These are phyloP conservation scores for Pluvialis apricaria DNA, from an alignment of 2,113 vertebrate genomes.

Conservation along the genomic window DNA sequence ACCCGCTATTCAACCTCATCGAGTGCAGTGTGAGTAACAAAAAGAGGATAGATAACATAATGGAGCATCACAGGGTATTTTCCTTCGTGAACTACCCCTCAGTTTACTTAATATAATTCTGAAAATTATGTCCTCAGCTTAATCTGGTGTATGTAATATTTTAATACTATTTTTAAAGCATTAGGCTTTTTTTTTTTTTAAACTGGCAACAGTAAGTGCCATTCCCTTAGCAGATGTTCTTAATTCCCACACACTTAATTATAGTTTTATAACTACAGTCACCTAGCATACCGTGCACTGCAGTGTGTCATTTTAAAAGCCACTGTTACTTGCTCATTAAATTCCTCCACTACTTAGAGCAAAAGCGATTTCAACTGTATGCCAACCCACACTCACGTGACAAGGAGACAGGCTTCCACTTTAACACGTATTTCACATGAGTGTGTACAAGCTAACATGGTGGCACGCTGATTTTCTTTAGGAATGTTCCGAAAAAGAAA, in stretches of 20 bases:
- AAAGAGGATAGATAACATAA: neutral
- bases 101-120: neutral
- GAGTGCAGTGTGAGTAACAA: neutral
- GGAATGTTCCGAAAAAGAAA: neutral
- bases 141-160: neutral
- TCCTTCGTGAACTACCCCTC: neutral
- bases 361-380: neutral
- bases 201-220: neutral
- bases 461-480: neutral
- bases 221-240: constrained; percentile 19
- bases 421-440: neutral
- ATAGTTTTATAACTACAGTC: neutral
- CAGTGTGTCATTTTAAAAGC: neutral
- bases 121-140: neutral
- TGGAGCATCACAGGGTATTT: neutral
- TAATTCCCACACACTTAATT: neutral
- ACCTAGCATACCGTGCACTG: neutral
- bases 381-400: neutral
- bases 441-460: neutral
- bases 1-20: neutral
- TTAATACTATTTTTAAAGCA: neutral
- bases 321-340: neutral
- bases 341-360: neutral
- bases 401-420: neutral
- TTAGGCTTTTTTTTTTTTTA: neutral